Evolutionary conservation across 2,797 vertebrate species (phyloP).

Genomic region (Amniataba percoides): DNA sequence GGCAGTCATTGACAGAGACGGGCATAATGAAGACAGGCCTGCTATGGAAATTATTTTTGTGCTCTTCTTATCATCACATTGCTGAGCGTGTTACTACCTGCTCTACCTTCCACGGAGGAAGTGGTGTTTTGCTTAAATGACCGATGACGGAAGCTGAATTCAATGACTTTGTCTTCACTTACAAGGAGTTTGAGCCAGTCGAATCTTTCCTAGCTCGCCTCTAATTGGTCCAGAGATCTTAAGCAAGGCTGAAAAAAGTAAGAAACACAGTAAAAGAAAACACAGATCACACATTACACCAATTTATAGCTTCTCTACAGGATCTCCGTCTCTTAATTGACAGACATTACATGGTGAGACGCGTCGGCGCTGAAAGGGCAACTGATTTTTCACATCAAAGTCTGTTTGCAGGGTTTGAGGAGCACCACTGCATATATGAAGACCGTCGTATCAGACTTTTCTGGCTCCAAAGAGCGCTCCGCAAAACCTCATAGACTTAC

Average conservation of each 20-base stretch:
- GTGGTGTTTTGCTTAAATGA: neutral
- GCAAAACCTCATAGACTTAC: neutral
- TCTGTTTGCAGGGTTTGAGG: neutral
- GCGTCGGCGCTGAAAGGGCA: neutral
- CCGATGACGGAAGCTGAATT: neutral
- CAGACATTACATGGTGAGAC: neutral
- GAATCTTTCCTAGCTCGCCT: neutral
- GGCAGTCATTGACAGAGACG: constrained; percentile 63
- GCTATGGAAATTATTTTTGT: constrained; percentile 48
- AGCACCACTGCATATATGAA: neutral
- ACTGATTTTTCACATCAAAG: too few relatives aligned
- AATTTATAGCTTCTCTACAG: neutral
- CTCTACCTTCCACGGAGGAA: neutral
- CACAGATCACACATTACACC: neutral
- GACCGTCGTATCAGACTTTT: neutral
- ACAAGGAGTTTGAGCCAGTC: too few relatives aligned
- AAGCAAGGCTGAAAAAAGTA: neutral
- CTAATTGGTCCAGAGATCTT: neutral
- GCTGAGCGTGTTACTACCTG: constrained; percentile 13
- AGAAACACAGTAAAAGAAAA: neutral
- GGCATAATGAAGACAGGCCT: constrained; percentile 66
- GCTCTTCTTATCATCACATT: constrained; percentile 34
- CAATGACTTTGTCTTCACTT: neutral
- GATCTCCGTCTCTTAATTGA: neutral
- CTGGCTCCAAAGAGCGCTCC: neutral